phyloP scores from a whole-genome alignment of 2,113 vertebrate species.

The Isichthys henryi region DNA sequence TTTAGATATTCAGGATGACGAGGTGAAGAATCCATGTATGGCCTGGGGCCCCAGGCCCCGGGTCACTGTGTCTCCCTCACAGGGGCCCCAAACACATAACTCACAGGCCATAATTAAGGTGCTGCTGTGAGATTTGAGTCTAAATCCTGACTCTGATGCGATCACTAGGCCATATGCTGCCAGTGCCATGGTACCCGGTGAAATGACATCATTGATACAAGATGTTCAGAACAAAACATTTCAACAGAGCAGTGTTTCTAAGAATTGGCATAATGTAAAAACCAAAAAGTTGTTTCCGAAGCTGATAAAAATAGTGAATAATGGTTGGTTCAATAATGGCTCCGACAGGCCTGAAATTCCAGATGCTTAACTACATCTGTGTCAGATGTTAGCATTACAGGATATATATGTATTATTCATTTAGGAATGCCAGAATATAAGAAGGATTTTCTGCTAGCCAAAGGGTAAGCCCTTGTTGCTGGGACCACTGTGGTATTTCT shows the following conservation, averaged over 20 bases:
- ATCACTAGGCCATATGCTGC: slow-evolving; percentile 62
- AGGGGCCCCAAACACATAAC: slow-evolving; percentile 69
- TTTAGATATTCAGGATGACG: slow-evolving; percentile 69
- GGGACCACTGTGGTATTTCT: slow-evolving; percentile 60
- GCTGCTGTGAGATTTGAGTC: slow-evolving; percentile 68
- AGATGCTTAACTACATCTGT: slow-evolving; percentile 14
- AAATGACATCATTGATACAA: slow-evolving; percentile 3
- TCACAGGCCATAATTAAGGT: slow-evolving; percentile 72
- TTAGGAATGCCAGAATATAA: slow-evolving; percentile 55
- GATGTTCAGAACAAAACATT: not conserved
- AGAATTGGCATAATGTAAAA: not conserved
- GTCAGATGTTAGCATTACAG: slow-evolving; percentile 38
- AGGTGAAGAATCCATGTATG: slow-evolving; percentile 61
- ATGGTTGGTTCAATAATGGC: not conserved
- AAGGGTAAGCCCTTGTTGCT: slow-evolving; percentile 54
- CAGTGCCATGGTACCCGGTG: slow-evolving; percentile 25
- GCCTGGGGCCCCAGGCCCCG: too few species aligned
- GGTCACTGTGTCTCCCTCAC: slow-evolving; percentile 66
- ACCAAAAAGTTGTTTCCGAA: not conserved
- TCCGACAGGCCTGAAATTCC: not conserved
- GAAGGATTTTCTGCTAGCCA: slow-evolving; percentile 53
- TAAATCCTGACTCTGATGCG: slow-evolving; percentile 53
- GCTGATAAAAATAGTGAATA: not conserved
- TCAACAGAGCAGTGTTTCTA: not conserved
- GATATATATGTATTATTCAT: slow-evolving; percentile 42